These are phyloP conservation scores for Anthoptus insignis DNA, from an alignment of 2,888 invertebrate species.

Conservation along the genomic window DNA sequence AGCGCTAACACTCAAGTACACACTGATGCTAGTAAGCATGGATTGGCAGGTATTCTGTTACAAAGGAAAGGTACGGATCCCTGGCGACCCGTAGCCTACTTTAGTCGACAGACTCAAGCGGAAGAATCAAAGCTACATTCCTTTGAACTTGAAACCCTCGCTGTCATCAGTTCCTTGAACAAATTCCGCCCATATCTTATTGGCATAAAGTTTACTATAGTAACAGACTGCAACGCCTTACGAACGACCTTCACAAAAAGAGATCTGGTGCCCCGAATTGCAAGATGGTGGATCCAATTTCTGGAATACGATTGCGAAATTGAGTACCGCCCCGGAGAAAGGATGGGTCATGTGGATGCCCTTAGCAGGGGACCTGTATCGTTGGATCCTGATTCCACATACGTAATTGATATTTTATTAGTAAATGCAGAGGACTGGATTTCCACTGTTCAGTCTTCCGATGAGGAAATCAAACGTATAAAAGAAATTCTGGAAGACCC, in stretches of 20 bases:
- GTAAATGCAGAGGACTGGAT: not conserved
- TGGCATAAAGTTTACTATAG: slow-evolving; percentile 38
- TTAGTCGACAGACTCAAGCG: slow-evolving; percentile 17
- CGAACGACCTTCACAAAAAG: slow-evolving; percentile 41
- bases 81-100: slow-evolving; percentile 1
- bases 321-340: not conserved
- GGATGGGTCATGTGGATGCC: slow-evolving; percentile 17
- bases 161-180: slow-evolving; percentile 31
- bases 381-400: not conserved
- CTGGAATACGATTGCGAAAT: slow-evolving; percentile 35
- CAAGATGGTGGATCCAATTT: slow-evolving; percentile 43
- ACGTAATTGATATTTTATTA: not conserved
- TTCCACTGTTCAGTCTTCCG: not conserved
- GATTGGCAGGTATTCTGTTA: not conserved
- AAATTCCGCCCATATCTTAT: slow-evolving; percentile 42
- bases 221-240: slow-evolving; percentile 44
- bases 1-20: not conserved
- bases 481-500: not conserved
- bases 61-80: not conserved
- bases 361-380: slow-evolving; percentile 13
- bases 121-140: slow-evolving; percentile 31
- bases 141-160: slow-evolving; percentile 44
- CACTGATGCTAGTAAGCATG: not conserved
- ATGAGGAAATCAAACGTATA: not conserved
- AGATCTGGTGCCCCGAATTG: slow-evolving; percentile 39